A percentile compares a stretch with the other conserved stretches of the same genome.
Evolutionary conservation across 2,888 invertebrate genomes (phyloP).

Genomic region (Cenopis cana): DNA sequence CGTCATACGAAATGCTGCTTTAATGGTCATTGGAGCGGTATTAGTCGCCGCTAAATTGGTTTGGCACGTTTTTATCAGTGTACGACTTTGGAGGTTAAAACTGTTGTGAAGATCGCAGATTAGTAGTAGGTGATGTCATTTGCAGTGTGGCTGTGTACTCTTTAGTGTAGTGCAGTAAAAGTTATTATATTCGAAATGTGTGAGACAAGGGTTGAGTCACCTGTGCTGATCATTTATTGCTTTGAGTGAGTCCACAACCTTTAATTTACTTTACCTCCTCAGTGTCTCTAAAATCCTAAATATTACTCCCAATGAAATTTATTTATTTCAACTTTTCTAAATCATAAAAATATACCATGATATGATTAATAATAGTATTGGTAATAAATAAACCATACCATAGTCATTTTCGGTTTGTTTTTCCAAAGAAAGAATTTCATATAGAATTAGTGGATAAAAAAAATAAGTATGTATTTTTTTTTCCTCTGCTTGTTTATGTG

Average conservation of each 20-base stretch:
- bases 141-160: neutral
- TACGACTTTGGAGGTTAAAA: constrained; percentile 27
- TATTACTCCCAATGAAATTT: too few relatives aligned
- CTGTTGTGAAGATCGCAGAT: constrained; percentile 30
- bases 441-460: too few relatives aligned
- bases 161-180: neutral
- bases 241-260: constrained; percentile 8
- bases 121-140: constrained; percentile 36
- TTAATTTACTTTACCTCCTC: too few relatives aligned
- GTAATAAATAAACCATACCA: too few relatives aligned
- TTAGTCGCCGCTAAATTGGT: neutral
- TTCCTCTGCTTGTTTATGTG: too few relatives aligned
- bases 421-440: too few relatives aligned
- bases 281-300: too few relatives aligned
- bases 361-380: too few relatives aligned
- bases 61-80: constrained; percentile 29
- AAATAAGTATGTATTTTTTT: too few relatives aligned
- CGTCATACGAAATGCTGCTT: constrained; percentile 19
- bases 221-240: constrained; percentile 6
- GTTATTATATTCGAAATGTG: constrained; percentile 16
- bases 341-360: too few relatives aligned
- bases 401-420: too few relatives aligned
- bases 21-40: neutral
- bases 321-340: too few relatives aligned
- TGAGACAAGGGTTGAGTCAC: constrained; percentile 9